Base-by-base conservation (phyloP, 2,113 vertebrate genomes). In the Oreochromis aureus region DNA sequence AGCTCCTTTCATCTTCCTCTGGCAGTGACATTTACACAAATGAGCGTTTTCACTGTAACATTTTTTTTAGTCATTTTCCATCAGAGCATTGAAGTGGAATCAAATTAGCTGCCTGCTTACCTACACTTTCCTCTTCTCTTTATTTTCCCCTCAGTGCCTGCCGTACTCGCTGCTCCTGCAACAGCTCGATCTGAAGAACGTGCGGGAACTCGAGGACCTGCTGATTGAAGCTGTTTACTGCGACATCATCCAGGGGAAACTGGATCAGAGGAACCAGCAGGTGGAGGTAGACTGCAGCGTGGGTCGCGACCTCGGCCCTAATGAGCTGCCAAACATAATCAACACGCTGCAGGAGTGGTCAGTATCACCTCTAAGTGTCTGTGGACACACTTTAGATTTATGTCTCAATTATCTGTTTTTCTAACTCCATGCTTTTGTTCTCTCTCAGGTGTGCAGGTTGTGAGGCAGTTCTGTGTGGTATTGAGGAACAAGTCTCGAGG, bases 171-270 rank as follows among this genome's bases (percentile, higher is more conserved):
- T 99, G 95, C 97, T 99, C 92, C 97, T 99, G 95, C 98, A 98
- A 94, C 98, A 99, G 96, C 96, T 99, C 81, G 98, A 99, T 95
- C 97, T 99, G 97, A 98, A 97, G 96, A 99, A 99, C 82, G 97
- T 99, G 94, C 97, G 99, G 44, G 98, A 99, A 92, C 85, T 99
- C 88, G 99, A 99, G 94, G 99, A 99, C 95, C 97, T 99, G 92
- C 98, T 99, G 93, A 99, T 99, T 19, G 99, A 99, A 89, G 99
- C 99, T 0, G 97, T 99, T 92, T 99, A 99, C 96, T 98, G 98
- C n/a, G 99, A 99, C 95, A 98, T 99, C 96, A 99, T 99, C 95
- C 99, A 99, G 92, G 98, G 99, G 83, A 99, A 99, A 91, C 79
- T 99, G 95, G 99, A 99, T 94, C 99, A 99, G 94, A 97, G 98